Evolutionary conservation across 2,888 invertebrate genomes (phyloP).

Genomic region (Allophyes oxyacanthae): DNA sequence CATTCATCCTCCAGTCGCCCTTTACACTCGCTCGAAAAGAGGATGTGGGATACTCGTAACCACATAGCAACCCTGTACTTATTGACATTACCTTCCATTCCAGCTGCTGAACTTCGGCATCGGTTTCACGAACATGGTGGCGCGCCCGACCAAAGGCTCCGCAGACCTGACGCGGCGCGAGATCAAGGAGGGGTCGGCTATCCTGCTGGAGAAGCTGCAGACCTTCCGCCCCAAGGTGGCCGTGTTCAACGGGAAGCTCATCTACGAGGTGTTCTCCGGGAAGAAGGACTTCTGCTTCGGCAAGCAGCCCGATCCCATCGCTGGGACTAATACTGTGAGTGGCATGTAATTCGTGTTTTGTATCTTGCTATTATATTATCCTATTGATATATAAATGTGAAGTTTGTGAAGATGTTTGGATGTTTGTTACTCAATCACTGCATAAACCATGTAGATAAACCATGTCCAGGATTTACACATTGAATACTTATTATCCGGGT

Average conservation of each 20-base stretch:
- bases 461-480: too few species aligned
- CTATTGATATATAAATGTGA: too few species aligned
- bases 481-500: too few species aligned
- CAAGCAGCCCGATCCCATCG: constrained; percentile 97
- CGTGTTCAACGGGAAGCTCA: constrained; percentile 99
- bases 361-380: too few species aligned
- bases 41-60: too few species aligned
- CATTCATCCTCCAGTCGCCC: too few species aligned
- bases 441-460: too few species aligned
- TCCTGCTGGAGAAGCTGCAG: constrained; percentile 96
- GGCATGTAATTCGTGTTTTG: too few species aligned
- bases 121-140: constrained; percentile 99
- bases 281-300: constrained; percentile 99
- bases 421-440: too few species aligned
- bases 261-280: constrained; percentile 99
- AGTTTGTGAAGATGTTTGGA: too few species aligned
- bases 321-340: constrained; percentile 98
- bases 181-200: constrained; percentile 97
- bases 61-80: too few species aligned
- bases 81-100: constrained; percentile 17
- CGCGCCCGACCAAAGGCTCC: constrained; percentile 98
- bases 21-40: too few species aligned
- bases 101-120: constrained; percentile 96
- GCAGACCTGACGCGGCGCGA: constrained; percentile 98
- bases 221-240: constrained; percentile 98